Evolutionary conservation across 1,140 invertebrate species (phyloP), one percentile per base, ranked within the genome.

Genomic region (Melipona quadrifasciata): DNA sequence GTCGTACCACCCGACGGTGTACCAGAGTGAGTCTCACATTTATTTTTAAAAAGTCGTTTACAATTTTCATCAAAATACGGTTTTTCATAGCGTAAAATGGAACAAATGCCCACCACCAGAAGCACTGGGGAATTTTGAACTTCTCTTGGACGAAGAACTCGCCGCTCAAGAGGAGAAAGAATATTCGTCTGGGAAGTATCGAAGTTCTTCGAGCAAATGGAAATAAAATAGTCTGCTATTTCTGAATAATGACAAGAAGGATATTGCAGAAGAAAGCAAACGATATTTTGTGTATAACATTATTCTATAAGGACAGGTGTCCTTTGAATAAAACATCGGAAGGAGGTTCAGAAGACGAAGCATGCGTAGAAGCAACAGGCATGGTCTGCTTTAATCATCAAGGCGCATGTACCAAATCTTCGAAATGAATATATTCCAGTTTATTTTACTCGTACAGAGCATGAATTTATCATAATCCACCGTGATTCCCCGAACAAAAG

Each of bases 1-100:
- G 98, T 99, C 1, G 92, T 99, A 53, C 98, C 98, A 2, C 97
- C 98, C 1, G 98, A 98, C 91, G 98, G 98, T 71, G 95, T 98
- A 19, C 98, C 98, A 57, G 98, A 99, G 97, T 97, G 95, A 95
- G 95, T 95, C 39, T 51, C 53, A 17, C 12, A 11, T 65, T 27
- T 21, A 51, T 24, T 53, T 19, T 17, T 68, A 2, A 12, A 16
- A 71, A 34, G 3, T 2, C 31, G 1, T 39, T 47, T 16, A 8
- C 47, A 12, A 55, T 51, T 71, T 47, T 17, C 80, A 79, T 85
- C 78, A 85, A 71, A 61, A 55, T 68, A 27, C 0, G 31, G 57
- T 68, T 64, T 70, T 78, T 89, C 87, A 75, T 86, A 97, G 97
- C 94, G 97, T 98, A 0, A 96, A 97, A 84, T 99, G 98, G 98